Base-by-base conservation (phyloP, 2,888 invertebrate genomes). In the Keiferia lycopersicella region DNA sequence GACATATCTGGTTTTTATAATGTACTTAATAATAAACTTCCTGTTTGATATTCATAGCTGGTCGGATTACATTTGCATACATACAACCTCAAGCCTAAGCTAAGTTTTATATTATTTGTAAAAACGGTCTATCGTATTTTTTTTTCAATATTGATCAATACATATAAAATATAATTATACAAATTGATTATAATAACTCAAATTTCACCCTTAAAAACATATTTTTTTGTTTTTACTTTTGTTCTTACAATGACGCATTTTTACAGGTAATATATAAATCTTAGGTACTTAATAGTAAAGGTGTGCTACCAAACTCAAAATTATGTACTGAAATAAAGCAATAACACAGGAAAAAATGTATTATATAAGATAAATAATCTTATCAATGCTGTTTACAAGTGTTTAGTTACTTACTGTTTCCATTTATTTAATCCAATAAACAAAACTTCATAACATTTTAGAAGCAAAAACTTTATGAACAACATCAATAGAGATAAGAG, bases 1-100 rank as follows among this genome's bases (percentile, higher is more conserved):
- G 83, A 90, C 90, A 90, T 89, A 90, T 90, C 90, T 81, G 83
- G 82, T 87, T 88, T 86, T 86, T 83, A 84, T 81, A 86, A 73
- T 79, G 75, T 82, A n/a, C n/a, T n/a, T n/a, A n/a, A n/a, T n/a
- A 82, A 81, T 45, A 45, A 34, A 45, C 79, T 83, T 80, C 82
- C 80, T 30, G 18, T 76, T 62, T 22, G 53, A 62, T 51, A 53
- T 62, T 62, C 22, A 62, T 56, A 62, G 38, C 20, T 3, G 3
- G 16, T 45, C n/a, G 8, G 16, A 7, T 16, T 7, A n/a, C 16
- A 16, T 16, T 45, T 45, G 8, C n/a, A 45, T 16, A 41, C 12
- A 14, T n/a, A 45, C 45, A 16, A 45, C 45, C 45, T 45, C n/a
- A 4, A n/a, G 4, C 16, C 6, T 45, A 16, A 6, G 45, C 6